phyloP scores from a whole-genome alignment of 1,140 invertebrate genomes.

The Lepidostoma basale region DNA sequence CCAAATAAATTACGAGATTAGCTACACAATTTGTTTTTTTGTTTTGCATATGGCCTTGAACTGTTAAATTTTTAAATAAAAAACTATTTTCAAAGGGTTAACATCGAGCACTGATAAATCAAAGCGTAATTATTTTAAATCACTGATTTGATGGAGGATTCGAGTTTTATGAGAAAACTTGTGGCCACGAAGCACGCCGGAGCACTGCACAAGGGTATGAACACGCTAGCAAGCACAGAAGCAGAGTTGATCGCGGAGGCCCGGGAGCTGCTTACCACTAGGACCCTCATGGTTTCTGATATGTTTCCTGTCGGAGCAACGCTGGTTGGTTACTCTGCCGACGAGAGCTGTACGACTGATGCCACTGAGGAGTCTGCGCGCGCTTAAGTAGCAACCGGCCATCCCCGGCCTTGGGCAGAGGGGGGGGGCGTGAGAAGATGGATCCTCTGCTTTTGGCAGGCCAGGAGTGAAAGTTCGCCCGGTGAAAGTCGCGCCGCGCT shows the following conservation, averaged over 20 bases:
- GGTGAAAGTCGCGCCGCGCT: constrained; percentile 23
- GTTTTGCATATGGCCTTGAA: too few species aligned
- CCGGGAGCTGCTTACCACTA: constrained; percentile 42
- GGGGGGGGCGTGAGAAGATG: constrained; percentile 22
- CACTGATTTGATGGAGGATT: constrained; percentile 1
- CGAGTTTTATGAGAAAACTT: not conserved
- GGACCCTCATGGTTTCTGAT: constrained; percentile 43
- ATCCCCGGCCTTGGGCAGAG: constrained; percentile 31
- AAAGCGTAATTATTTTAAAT: not conserved
- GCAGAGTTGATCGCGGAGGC: constrained; percentile 24
- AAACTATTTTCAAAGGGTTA: not conserved
- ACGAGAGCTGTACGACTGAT: constrained; percentile 37
- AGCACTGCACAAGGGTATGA: not conserved
- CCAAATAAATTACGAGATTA: too few species aligned
- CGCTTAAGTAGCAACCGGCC: constrained; percentile 33
- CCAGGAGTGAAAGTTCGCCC: constrained; percentile 28
- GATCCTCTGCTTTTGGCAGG: constrained; percentile 28
- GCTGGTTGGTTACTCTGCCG: constrained; percentile 30
- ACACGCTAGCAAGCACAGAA: not conserved
- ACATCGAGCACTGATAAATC: not conserved
- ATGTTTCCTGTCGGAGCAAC: constrained; percentile 34
- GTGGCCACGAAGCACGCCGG: not conserved
- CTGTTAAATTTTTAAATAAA: too few species aligned
- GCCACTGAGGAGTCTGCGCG: constrained; percentile 12
- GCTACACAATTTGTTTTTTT: too few species aligned